phyloP scores from a whole-genome alignment of 2,888 invertebrate species.

The Fissipunctia ypsillon region DNA sequence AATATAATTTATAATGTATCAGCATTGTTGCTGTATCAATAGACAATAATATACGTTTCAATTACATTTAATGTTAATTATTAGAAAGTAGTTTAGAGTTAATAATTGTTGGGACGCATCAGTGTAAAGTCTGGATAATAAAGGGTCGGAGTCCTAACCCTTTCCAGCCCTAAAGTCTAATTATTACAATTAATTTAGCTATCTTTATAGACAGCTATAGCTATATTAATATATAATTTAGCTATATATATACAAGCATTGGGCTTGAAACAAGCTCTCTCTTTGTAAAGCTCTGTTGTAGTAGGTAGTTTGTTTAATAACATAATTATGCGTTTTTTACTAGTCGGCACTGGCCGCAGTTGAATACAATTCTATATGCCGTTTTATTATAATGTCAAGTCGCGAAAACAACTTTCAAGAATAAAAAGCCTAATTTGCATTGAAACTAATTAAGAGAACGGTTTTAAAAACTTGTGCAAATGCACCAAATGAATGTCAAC shows the following conservation, averaged over 20 bases:
- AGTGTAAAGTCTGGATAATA: not conserved
- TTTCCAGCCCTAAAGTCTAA: not conserved
- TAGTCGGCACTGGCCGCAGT: not conserved
- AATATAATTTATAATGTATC: not conserved
- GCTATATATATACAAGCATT: too few species aligned
- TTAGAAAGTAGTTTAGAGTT: not conserved
- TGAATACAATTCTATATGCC: constrained; percentile 6
- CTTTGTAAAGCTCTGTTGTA: constrained; percentile 12
- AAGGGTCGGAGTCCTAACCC: not conserved
- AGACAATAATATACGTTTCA: constrained; percentile 12
- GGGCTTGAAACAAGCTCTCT: too few species aligned
- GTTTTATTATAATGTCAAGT: constrained; percentile 19
- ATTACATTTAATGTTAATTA: not conserved
- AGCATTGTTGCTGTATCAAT: constrained; percentile 10
- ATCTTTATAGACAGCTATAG: not conserved
- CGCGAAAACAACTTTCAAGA: constrained; percentile 28
- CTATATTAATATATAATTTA: too few species aligned
- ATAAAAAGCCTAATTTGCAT: constrained; percentile 30
- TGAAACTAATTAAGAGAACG: constrained; percentile 23
- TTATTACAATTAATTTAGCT: not conserved
- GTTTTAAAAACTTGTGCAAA: constrained; percentile 45
- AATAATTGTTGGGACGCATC: not conserved
- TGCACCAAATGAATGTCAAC: constrained; percentile 37
- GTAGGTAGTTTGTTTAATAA: not conserved
- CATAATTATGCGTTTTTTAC: not conserved